Evolutionary conservation across 2,797 vertebrate genomes (phyloP).

Genomic region (Pelodytes ibericus): DNA sequence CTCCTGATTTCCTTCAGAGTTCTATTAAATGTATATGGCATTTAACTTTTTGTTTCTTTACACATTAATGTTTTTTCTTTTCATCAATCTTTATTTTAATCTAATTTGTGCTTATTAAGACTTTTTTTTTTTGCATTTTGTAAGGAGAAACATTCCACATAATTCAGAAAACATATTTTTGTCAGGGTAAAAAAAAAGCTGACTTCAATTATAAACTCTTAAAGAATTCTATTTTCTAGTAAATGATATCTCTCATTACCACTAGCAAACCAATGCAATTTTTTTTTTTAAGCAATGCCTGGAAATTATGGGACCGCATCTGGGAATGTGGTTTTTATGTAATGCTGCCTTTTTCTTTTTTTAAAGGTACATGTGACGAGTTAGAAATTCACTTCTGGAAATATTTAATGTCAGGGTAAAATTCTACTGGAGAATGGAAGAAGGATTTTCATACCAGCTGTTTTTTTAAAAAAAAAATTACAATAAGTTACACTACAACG

Average conservation of each 20-base stretch:
- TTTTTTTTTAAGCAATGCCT: constrained; percentile 68
- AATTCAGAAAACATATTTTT: constrained; percentile 5
- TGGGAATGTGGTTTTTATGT: constrained; percentile 64
- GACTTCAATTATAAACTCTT: too few relatives aligned
- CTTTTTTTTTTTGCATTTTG: constrained; percentile 19
- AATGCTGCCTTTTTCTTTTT: constrained; percentile 69
- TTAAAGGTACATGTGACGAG: constrained; percentile 60
- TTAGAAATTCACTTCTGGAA: constrained; percentile 24
- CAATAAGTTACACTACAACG: constrained; percentile 4
- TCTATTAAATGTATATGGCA: background rate
- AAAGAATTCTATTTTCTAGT: too few relatives aligned
- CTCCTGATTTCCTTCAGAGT: background rate
- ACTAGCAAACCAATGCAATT: constrained; percentile 63
- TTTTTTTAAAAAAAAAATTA: constrained; percentile 18
- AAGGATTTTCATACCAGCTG: constrained; percentile 26
- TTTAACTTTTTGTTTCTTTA: too few relatives aligned
- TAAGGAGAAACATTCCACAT: constrained; percentile 41
- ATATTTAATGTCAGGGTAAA: constrained; percentile 22
- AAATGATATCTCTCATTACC: constrained; percentile 11
- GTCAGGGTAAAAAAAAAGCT: background rate
- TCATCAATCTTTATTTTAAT: background rate
- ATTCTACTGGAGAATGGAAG: background rate
- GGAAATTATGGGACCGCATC: constrained; percentile 68
- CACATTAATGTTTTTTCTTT: too few relatives aligned
- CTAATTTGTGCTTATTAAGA: background rate